A percentile compares a stretch with the other conserved stretches of the same genome.
Evolutionary conservation across 2,888 invertebrate species (phyloP).

Genomic region (Agrochola lota): DNA sequence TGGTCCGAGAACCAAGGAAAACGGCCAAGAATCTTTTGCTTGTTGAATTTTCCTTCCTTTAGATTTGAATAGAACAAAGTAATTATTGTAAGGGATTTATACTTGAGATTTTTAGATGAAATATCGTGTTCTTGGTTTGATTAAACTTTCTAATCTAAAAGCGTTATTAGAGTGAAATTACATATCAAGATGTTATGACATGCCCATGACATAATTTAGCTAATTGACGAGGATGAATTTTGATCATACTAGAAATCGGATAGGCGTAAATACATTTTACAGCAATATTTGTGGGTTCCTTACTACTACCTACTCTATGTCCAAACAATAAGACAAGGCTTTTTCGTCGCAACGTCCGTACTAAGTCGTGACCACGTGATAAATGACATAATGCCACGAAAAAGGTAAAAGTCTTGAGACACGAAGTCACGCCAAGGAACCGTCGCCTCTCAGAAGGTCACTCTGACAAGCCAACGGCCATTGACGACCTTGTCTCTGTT

Average conservation of each 20-base stretch:
- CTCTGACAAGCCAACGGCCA: constrained; percentile 75
- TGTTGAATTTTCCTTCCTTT: constrained; percentile 78
- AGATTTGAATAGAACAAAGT: constrained; percentile 56
- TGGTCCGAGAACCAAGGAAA: constrained; percentile 78
- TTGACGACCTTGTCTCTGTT: constrained; percentile 75
- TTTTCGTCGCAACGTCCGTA: constrained; percentile 30
- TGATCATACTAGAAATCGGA: too few species aligned
- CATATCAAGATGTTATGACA: not conserved
- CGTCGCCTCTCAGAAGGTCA: constrained; percentile 61
- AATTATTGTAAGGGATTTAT: constrained; percentile 10
- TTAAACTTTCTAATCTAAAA: not conserved
- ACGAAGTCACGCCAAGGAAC: constrained; percentile 58
- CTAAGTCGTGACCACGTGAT: constrained; percentile 50
- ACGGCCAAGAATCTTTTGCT: constrained; percentile 76
- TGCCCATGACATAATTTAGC: not conserved
- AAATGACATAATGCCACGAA: constrained; percentile 66
- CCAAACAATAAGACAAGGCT: constrained; percentile 28
- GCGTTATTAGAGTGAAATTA: not conserved
- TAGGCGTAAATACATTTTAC: not conserved
- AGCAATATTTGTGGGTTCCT: not conserved
- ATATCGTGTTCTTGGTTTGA: not conserved
- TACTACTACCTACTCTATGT: not conserved
- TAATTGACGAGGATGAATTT: not conserved
- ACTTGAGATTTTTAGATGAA: not conserved
- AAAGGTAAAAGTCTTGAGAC: constrained; percentile 69